Conservation (phyloP, 2,888 invertebrate species). For the Neoaliturus tenellus region DNA sequence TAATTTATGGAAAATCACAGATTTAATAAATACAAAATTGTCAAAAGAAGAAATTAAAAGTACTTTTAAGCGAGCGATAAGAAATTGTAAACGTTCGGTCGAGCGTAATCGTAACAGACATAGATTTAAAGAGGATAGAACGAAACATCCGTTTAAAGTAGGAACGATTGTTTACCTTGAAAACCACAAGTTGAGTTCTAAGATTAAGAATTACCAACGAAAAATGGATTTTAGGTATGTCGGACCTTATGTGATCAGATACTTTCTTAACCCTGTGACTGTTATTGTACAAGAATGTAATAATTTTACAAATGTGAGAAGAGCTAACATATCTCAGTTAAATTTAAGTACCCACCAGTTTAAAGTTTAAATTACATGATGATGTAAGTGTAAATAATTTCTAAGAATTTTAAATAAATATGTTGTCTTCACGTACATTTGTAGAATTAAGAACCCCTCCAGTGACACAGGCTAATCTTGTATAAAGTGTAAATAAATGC, state of each 20-base stretch:
- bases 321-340: conserved; percentile 1
- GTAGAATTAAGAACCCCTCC: no score
- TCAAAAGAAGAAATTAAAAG: not conserved
- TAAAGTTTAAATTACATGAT: no score
- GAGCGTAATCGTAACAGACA: not conserved
- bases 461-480: no score
- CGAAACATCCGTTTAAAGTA: not conserved
- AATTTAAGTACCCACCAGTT: no score
- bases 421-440: no score
- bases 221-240: not conserved
- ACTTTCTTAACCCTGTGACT: conserved; percentile 3
- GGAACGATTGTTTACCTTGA: conserved; percentile 1
- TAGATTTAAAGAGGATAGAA: not conserved
- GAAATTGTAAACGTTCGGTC: not conserved
- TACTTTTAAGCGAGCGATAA: not conserved
- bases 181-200: not conserved
- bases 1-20: not conserved
- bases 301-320: not conserved
- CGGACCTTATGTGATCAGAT: not conserved
- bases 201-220: not conserved
- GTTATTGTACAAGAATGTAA: not conserved
- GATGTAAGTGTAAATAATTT: no score
- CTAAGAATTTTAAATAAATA: no score
- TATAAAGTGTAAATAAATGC: no score
- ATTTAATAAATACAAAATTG: not conserved